Percentiles rank a stretch among this genome's conserved stretches.
These are phyloP conservation scores for Atta texana DNA, from an alignment of 1,140 invertebrate species.

Conservation along the genomic window DNA sequence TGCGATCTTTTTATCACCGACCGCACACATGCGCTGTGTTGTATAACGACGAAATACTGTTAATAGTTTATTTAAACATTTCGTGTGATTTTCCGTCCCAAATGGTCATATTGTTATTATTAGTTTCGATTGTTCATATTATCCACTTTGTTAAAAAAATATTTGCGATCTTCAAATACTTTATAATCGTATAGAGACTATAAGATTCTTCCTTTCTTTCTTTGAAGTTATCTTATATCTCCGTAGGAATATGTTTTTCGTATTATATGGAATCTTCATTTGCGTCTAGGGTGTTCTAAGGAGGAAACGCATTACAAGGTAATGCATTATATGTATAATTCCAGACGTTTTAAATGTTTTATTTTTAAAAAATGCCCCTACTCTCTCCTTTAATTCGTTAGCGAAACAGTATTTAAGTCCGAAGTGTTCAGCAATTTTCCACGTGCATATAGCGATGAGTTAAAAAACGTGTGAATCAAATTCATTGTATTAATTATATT, in stretches of 20 bases:
- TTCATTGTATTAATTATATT: background rate
- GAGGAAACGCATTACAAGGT: background rate
- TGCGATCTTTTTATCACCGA: background rate
- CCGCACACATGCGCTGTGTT: background rate
- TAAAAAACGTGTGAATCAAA: slow-evolving; percentile 31
- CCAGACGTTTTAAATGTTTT: background rate
- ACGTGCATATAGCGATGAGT: background rate
- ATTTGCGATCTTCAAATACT: slow-evolving; percentile 2
- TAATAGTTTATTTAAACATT: slow-evolving; percentile 42
- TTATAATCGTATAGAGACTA: slow-evolving; percentile 4
- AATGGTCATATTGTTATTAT: slow-evolving; percentile 10
- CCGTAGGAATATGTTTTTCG: background rate
- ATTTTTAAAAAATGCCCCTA: background rate
- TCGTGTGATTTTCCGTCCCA: slow-evolving; percentile 15
- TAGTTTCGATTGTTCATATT: slow-evolving; percentile 40
- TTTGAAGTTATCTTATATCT: background rate
- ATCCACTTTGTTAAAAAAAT: slow-evolving; percentile 18
- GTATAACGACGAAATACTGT: slow-evolving; percentile 5
- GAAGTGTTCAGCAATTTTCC: slow-evolving; percentile 11
- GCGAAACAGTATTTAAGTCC: slow-evolving; percentile 17
- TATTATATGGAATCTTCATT: background rate
- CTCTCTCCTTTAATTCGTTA: slow-evolving; percentile 27
- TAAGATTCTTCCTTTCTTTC: slow-evolving; percentile 8
- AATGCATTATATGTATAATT: slow-evolving; percentile 16
- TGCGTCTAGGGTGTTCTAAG: background rate